phyloP scores from a whole-genome alignment of 2,797 vertebrate genomes.

The Hippopotamyrus pictus region DNA sequence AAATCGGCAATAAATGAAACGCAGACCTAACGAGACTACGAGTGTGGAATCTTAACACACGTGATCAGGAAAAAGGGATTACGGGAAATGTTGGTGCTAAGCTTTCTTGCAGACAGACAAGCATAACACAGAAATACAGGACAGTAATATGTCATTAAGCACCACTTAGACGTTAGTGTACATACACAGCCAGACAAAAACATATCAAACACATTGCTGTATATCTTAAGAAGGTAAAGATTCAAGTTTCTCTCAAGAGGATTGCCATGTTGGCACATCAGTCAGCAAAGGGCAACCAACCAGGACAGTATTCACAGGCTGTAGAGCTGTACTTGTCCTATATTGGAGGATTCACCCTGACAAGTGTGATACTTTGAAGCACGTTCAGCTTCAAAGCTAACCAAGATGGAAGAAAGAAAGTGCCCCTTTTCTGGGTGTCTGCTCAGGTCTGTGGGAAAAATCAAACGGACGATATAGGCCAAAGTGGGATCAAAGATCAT shows the following conservation, averaged over 20 bases:
- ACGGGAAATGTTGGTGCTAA: background rate
- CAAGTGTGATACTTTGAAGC: slow-evolving; percentile 37
- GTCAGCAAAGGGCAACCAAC: slow-evolving; percentile 41
- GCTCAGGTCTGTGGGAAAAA: slow-evolving; percentile 17
- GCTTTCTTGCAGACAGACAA: background rate
- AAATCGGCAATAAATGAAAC: background rate
- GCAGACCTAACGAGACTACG: background rate
- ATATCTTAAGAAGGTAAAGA: slow-evolving; percentile 35
- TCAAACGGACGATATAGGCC: slow-evolving; percentile 19
- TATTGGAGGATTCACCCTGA: slow-evolving; percentile 35
- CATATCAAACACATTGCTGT: slow-evolving; percentile 18
- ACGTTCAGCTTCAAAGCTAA: slow-evolving; percentile 44
- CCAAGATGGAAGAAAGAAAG: slow-evolving; percentile 32
- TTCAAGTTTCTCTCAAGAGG: background rate
- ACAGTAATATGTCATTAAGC: slow-evolving; percentile 18
- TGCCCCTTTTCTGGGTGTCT: slow-evolving; percentile 37
- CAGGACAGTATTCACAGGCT: background rate
- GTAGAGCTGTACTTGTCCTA: background rate
- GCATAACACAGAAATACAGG: background rate
- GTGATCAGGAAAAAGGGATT: background rate
- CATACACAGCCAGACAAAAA: slow-evolving; percentile 45
- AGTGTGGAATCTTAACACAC: background rate
- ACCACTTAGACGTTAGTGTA: slow-evolving; percentile 35
- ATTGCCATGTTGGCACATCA: slow-evolving; percentile 54
- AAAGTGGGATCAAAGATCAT: slow-evolving; percentile 9